A percentile compares a stretch with the other conserved stretches of the same genome.
Evolutionary conservation across 2,888 invertebrate species (phyloP).

Genomic region (Drosophila aldrichi): DNA sequence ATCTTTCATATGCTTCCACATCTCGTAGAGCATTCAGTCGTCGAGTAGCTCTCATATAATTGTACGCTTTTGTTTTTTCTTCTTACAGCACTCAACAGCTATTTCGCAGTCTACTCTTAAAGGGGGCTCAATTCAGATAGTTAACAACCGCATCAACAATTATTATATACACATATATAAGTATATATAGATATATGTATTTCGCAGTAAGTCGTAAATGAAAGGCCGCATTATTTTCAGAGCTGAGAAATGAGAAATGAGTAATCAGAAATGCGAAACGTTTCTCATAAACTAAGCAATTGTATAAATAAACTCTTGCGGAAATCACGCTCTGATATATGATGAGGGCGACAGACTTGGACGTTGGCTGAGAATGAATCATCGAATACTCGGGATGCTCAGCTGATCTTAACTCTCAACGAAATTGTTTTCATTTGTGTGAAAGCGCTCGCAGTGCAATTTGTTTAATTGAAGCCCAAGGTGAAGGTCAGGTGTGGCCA

Average conservation of each 20-base stretch:
- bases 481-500: constrained; percentile 70
- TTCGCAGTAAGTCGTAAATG: neutral
- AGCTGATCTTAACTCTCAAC: constrained; percentile 60
- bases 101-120: neutral
- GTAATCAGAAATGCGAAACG: constrained; percentile 34
- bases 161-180: neutral
- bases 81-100: neutral
- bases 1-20: neutral
- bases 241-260: constrained; percentile 35
- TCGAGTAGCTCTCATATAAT: neutral
- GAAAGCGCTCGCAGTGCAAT: constrained; percentile 65
- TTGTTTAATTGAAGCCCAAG: constrained; percentile 75
- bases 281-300: constrained; percentile 37
- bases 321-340: neutral
- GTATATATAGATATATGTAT: neutral
- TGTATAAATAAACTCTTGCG: constrained; percentile 29
- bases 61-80: neutral
- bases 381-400: constrained; percentile 31
- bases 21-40: neutral
- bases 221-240: constrained; percentile 4
- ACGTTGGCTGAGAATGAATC: constrained; percentile 42
- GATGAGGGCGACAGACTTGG: constrained; percentile 3
- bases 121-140: neutral
- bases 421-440: constrained; percentile 67
- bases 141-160: constrained; percentile 5